These are phyloP conservation scores for Lordiphosa mommai DNA, from an alignment of 1,140 invertebrate species.

Conservation along the genomic window DNA sequence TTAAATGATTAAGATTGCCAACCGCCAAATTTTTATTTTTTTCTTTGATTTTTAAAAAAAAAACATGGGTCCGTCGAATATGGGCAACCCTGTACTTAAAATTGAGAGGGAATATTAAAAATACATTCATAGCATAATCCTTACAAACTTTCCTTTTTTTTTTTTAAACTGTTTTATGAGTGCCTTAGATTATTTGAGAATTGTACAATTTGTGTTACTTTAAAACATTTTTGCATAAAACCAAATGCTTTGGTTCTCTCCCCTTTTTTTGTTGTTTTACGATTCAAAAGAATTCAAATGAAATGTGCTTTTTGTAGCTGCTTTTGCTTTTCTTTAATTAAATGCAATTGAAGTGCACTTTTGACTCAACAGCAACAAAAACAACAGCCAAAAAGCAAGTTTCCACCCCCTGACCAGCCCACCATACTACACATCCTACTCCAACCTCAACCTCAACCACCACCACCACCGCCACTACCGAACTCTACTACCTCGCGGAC, in stretches of 20 bases:
- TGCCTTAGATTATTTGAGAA: no score
- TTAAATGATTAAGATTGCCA: no score
- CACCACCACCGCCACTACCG: constrained; percentile 13
- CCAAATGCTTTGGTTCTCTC: constrained; percentile 1
- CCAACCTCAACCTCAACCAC: constrained; percentile 5
- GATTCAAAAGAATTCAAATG: constrained; percentile 9
- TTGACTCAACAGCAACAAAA: constrained; percentile 2
- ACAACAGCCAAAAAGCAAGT: constrained; percentile 26
- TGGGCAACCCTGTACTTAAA: no score
- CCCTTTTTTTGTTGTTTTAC: not conserved
- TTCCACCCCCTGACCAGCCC: constrained; percentile 32
- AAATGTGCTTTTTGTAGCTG: constrained; percentile 22
- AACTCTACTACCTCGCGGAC: constrained; percentile 1
- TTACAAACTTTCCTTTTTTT: no score
- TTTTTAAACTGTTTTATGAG: no score
- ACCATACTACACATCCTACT: not conserved
- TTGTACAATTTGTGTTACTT: no score
- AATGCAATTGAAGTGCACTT: constrained; percentile 74
- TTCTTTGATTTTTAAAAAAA: no score
- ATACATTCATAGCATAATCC: no score
- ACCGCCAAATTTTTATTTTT: no score
- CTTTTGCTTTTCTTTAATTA: constrained; percentile 56
- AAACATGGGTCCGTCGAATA: no score
- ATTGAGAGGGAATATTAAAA: no score
- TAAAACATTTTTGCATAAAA: no score